Evolutionary conservation across 2,113 vertebrate species (phyloP), one percentile per base, ranked within the genome.

Genomic region (Noturus placidus): DNA sequence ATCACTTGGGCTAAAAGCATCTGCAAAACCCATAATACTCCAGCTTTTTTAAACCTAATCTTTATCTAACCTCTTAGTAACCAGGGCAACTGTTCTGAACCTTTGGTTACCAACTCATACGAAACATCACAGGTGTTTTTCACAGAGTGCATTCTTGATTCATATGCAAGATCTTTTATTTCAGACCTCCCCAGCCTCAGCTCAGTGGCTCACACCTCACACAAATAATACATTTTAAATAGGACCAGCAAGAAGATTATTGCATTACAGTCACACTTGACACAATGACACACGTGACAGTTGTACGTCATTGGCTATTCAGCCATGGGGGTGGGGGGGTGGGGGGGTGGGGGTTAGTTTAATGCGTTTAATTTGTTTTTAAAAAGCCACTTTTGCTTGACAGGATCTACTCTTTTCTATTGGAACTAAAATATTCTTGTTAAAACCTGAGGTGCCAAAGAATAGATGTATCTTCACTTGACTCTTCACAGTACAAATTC

Each of bases 31-130:
- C 6, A 4, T 59, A 82, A 82, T 61, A 82, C 56, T 82, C 56
- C 56, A 82, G 56, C 33, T 61, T 38, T 59, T 61, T 82, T 82
- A 56, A 61, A 42, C 4, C 33, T 82, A 81, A 25, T 38, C 56
- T 82, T 82, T 82, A 42, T 61, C 79, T 82, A 61, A 82, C 79
- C 56, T 82, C 35, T 57, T 27, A 25, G 15, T 38, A 42, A 35
- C 56, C 79, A 82, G 33, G 5, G 57, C 33, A 61, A 30, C 76
- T 54, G 25, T 33, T 30, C 76, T 79, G 27, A 77, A 25, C 33
- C 13, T 42, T 59, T 25, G 5, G 33, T 82, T 81, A 57, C 15
- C 52, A 35, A 33, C 9, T 80, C 25, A 7, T 38, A 22, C 35
- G 19, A 81, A 59, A 80, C 30, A 56, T 22, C 52, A 80, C 30